Evolutionary conservation across 2,888 invertebrate species (phyloP), one percentile per base, ranked within the genome.

Genomic region (Drosophila lutescens): DNA sequence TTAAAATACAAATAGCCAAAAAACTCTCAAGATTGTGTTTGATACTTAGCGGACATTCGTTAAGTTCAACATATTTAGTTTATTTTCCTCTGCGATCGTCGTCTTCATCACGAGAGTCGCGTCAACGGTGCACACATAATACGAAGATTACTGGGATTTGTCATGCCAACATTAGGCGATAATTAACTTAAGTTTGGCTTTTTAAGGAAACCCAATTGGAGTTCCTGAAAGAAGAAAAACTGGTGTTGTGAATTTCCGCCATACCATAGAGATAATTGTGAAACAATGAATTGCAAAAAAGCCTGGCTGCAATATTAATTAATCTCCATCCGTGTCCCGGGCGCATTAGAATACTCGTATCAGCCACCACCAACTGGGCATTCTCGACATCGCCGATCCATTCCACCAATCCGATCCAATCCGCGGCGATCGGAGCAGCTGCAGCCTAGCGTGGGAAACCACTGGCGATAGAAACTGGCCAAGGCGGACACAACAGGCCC

Each of bases 281-380:
- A 68, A 55, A 66, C 49, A 68, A 59, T 70, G 59, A 51, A 41
- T 40, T 50, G 70, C 70, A 23, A 43, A 46, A 46, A 38, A 47
- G n/a, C 36, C 20, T 13, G 23, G 30, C 9, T 40, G 51, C 65
- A 50, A 51, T 77, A 80, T 80, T 77, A 87, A 87, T 85, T 81
- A 79, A 86, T 71, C 65, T 71, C 32, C 36, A 53, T 61, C 62
- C 68, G 60, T 67, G 74, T 61, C 54, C 66, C 58, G 61, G 65
- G 26, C 70, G 57, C 71, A 84, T 84, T 86, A 81, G 85, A 86
- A 81, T 85, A 80, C 58, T 65, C 34, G 70, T 32, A 54, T 65
- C 51, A 40, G 54, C 72, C 34, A 49, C 72, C 69, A 57, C 62
- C 71, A 72, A 79, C 61, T 66, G 85, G 74, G 70, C 70, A 73